These are phyloP conservation scores for Amblyteles armatorius DNA, from an alignment of 2,888 invertebrate species.

Conservation along the genomic window DNA sequence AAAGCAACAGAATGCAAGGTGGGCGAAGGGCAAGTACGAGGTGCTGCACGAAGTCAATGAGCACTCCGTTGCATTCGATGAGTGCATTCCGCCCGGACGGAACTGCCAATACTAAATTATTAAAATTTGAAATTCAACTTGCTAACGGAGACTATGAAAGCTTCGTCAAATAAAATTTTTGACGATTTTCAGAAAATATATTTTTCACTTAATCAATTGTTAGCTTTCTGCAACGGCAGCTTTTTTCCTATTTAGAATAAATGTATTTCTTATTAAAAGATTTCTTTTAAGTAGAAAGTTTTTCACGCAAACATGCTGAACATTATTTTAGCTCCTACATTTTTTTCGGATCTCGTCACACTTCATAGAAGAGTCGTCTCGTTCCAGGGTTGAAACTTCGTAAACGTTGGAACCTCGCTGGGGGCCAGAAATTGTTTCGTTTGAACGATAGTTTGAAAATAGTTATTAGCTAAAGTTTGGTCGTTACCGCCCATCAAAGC, in stretches of 20 bases:
- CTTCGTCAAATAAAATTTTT: background rate
- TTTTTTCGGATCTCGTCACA: too few species aligned
- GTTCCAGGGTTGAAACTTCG: background rate
- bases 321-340: too few species aligned
- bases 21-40: conserved; percentile 6
- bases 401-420: background rate
- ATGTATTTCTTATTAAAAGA: too few species aligned
- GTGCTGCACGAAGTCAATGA: background rate
- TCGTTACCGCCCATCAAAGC: background rate
- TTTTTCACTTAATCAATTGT: background rate
- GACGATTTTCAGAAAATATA: background rate
- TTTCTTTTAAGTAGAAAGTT: too few species aligned
- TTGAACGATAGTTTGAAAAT: background rate
- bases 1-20: background rate
- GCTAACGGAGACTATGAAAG: background rate
- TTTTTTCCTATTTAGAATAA: too few species aligned
- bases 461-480: background rate
- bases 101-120: background rate
- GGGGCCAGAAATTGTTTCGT: background rate
- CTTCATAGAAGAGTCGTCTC: background rate
- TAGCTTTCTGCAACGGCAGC: background rate
- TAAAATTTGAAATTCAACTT: background rate
- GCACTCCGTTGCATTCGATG: conserved; percentile 20
- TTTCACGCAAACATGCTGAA: too few species aligned
- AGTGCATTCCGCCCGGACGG: background rate